A percentile compares a stretch with the other conserved stretches of the same genome.
phyloP scores from a whole-genome alignment of 2,113 vertebrate species.

The Erpornis zantholeuca region DNA sequence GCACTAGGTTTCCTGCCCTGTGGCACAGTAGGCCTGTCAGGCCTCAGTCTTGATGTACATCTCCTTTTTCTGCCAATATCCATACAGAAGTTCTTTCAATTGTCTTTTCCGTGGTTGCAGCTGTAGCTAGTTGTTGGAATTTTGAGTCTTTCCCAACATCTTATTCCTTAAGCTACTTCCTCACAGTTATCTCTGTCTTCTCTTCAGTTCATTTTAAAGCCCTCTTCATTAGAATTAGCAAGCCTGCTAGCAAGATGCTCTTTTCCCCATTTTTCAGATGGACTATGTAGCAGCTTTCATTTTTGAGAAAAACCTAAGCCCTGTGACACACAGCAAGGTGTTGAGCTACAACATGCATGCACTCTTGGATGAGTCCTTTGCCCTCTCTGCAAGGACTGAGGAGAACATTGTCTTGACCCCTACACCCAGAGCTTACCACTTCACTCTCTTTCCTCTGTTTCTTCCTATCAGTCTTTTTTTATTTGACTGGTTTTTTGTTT shows the following conservation, averaged over 20 bases:
- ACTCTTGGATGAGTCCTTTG: background rate
- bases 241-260: background rate
- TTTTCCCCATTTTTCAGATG: background rate
- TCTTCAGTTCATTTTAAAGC: background rate
- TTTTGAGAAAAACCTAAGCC: background rate
- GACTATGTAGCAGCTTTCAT: background rate
- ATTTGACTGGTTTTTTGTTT: background rate
- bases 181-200: background rate
- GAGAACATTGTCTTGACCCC: rapidly evolving
- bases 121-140: background rate
- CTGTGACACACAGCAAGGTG: background rate
- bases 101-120: background rate
- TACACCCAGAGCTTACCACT: background rate
- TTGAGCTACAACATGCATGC: background rate
- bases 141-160: background rate
- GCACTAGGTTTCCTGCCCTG: background rate
- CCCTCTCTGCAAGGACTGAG: background rate
- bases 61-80: background rate
- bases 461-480: background rate
- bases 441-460: background rate
- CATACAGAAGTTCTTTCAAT: background rate
- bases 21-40: background rate
- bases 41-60: background rate
- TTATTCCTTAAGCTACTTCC: background rate
- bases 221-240: background rate